A percentile compares a stretch with the other conserved stretches of the same genome.
Conservation (phyloP, 2,113 vertebrate genomes). For the Archilochus colubris region DNA sequence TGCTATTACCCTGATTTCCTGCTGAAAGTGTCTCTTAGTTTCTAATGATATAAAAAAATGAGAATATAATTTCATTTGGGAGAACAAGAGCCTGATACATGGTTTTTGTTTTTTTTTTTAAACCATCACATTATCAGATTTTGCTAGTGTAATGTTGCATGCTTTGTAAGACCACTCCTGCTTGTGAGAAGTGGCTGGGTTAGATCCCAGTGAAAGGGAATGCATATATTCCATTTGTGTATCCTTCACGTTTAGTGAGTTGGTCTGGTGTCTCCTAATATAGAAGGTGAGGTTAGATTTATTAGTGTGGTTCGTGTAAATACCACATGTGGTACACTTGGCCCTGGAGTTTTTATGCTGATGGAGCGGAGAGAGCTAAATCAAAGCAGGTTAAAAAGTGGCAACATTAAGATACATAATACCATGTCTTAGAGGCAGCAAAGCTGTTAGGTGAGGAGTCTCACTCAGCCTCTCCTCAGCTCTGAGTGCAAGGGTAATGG, state of each 20-base stretch:
- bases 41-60: background rate
- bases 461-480: background rate
- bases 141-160: background rate
- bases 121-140: background rate
- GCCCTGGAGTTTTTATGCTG: background rate
- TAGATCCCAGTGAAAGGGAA: background rate
- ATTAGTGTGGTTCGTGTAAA: background rate
- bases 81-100: background rate
- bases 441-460: background rate
- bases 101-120: no score
- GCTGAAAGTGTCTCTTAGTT: background rate
- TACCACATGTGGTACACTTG: background rate
- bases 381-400: background rate
- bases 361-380: background rate
- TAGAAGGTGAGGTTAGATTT: background rate
- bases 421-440: background rate
- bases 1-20: background rate
- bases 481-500: background rate
- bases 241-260: background rate
- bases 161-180: background rate
- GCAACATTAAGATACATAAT: background rate
- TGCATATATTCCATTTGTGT: fast-evolving
- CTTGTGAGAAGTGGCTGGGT: background rate
- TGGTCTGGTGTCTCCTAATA: background rate
- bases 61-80: background rate